Conservation (phyloP, 2,113 vertebrate genomes). For the Tympanuchus pallidicinctus region DNA sequence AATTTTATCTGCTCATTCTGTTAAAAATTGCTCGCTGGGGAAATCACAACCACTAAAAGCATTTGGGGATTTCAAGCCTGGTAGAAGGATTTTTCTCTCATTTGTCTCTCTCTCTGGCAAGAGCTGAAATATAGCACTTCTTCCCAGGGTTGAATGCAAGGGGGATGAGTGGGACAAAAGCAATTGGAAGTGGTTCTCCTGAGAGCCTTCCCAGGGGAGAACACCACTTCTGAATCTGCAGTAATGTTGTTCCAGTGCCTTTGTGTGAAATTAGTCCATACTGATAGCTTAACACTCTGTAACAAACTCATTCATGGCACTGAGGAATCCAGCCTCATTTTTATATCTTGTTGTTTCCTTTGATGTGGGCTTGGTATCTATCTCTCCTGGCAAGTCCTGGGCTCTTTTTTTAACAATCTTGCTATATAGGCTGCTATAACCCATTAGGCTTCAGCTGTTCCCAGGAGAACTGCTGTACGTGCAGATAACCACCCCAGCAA, state of each 20-base stretch:
- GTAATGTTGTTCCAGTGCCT: background rate
- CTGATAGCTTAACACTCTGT: background rate
- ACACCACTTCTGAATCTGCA: slow-evolving; percentile 20
- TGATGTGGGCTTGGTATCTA: background rate
- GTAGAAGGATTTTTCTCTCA: slow-evolving; percentile 37
- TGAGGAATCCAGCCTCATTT: background rate
- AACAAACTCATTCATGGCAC: background rate
- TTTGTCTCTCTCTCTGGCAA: slow-evolving; percentile 40
- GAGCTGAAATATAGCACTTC: background rate
- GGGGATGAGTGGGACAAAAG: background rate
- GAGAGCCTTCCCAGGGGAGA: slow-evolving; percentile 25
- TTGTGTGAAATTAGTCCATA: background rate
- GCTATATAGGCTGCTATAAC: background rate
- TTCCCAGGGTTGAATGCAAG: background rate
- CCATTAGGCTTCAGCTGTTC: background rate
- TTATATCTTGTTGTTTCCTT: background rate
- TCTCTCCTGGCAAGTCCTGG: background rate
- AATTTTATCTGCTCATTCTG: slow-evolving; percentile 46
- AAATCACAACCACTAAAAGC: slow-evolving; percentile 58
- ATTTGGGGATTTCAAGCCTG: slow-evolving; percentile 52
- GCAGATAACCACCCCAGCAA: background rate
- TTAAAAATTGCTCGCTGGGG: slow-evolving; percentile 62
- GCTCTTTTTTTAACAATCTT: background rate
- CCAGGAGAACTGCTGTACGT: background rate
- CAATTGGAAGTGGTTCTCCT: background rate